Conservation (phyloP, 2,113 vertebrate species). For the Spea bombifrons region DNA sequence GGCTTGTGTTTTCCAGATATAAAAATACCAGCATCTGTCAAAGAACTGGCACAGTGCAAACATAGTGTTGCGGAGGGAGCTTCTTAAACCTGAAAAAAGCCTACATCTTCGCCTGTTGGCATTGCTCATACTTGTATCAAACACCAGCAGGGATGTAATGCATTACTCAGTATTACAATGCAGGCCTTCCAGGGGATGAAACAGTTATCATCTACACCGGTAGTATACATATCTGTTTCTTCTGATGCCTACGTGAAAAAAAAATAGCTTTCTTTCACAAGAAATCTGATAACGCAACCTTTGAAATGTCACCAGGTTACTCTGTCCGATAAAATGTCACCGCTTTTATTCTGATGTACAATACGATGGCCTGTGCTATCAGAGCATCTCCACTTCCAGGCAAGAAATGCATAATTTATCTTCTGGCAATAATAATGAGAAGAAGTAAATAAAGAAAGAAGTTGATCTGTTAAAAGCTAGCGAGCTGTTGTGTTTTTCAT, state of each 20-base stretch:
- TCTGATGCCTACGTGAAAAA: constrained; percentile 15
- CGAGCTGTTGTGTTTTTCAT: constrained; percentile 10
- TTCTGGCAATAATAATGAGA: neutral
- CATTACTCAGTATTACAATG: neutral
- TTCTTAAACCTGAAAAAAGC: neutral
- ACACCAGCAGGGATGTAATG: constrained; percentile 5
- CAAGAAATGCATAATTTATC: constrained; percentile 41
- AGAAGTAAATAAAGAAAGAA: neutral
- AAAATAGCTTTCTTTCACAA: constrained; percentile 25
- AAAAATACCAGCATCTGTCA: neutral
- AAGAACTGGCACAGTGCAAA: neutral
- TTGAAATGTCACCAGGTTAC: constrained; percentile 44
- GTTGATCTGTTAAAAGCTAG: constrained; percentile 10
- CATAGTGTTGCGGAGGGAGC: neutral
- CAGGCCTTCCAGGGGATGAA: constrained; percentile 23
- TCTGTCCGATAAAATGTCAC: constrained; percentile 42
- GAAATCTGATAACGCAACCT: constrained; percentile 36
- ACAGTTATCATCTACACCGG: constrained; percentile 2
- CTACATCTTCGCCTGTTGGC: neutral
- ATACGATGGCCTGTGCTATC: constrained; percentile 17
- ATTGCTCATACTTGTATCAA: neutral
- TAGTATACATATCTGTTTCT: constrained; percentile 30
- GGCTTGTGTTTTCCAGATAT: neutral
- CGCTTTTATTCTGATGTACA: constrained; percentile 32
- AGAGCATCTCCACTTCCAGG: constrained; percentile 7